Conservation (phyloP, 2,888 invertebrate genomes). For the Luperina nickerlii region DNA sequence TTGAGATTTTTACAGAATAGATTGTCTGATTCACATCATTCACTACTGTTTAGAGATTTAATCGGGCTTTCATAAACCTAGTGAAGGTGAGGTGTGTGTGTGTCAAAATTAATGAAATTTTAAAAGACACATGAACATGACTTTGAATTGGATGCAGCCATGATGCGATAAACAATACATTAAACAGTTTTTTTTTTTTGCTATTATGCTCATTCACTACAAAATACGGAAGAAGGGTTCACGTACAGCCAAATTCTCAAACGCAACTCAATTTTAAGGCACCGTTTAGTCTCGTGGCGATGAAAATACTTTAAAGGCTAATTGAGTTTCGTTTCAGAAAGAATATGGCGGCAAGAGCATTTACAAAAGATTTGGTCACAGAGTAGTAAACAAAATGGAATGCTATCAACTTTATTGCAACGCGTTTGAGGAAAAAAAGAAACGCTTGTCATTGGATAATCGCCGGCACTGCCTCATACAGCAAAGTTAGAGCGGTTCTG, state of each 20-base stretch:
- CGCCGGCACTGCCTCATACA: background rate
- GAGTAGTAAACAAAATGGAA: constrained; percentile 36
- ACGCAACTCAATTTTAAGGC: background rate
- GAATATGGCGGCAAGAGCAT: background rate
- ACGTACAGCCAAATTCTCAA: background rate
- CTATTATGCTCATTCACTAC: constrained; percentile 21
- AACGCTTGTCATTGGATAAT: background rate
- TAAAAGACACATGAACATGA: background rate
- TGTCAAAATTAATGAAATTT: background rate
- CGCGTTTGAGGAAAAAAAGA: background rate
- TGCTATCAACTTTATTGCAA: background rate
- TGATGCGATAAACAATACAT: constrained; percentile 10
- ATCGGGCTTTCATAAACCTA: no score
- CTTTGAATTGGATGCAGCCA: constrained; percentile 12
- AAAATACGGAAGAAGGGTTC: constrained; percentile 3
- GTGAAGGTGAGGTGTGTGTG: background rate
- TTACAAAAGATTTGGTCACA: background rate
- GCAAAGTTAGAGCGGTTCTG: background rate
- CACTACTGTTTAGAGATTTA: background rate
- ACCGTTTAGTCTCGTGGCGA: background rate
- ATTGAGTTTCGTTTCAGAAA: constrained; percentile 3
- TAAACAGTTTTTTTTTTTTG: background rate
- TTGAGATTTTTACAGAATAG: no score
- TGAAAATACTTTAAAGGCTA: background rate
- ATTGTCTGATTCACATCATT: no score